A percentile compares a stretch with the other conserved stretches of the same genome.
These are phyloP conservation scores for Platysteira castanea DNA, from an alignment of 2,113 vertebrate species.

Conservation along the genomic window DNA sequence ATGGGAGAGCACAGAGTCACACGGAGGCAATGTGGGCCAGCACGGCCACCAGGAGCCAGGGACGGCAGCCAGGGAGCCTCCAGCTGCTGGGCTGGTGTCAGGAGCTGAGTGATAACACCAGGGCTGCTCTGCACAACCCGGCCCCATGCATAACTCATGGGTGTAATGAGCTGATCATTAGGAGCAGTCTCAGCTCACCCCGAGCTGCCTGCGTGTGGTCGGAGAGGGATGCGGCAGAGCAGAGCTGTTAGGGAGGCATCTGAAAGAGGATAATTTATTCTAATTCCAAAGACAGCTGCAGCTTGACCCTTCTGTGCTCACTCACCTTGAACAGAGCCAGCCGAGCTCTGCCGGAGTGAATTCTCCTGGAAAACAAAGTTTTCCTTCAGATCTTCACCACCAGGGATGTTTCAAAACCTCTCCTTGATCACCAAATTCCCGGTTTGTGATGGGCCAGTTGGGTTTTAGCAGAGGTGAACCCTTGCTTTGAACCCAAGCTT, in stretches of 20 bases:
- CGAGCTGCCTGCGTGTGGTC: background rate
- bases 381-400: background rate
- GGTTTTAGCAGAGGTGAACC: background rate
- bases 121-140: slow-evolving; percentile 21
- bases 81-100: slow-evolving; percentile 40
- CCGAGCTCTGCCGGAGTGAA: rapidly evolving
- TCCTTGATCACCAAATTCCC: background rate
- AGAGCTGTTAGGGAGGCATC: background rate
- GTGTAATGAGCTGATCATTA: slow-evolving; percentile 45
- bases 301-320: slow-evolving; percentile 5
- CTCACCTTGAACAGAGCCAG: slow-evolving; percentile 44
- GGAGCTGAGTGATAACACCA: slow-evolving; percentile 2
- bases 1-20: background rate
- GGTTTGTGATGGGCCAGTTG: rapidly evolving
- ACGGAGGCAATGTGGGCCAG: slow-evolving; percentile 31
- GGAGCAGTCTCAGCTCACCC: slow-evolving; percentile 38
- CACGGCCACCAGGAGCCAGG: slow-evolving; percentile 21
- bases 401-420: background rate
- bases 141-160: slow-evolving; percentile 32
- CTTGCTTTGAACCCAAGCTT: background rate
- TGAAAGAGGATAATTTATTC: slow-evolving; percentile 31
- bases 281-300: slow-evolving; percentile 11
- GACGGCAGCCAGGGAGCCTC: background rate
- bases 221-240: rapidly evolving
- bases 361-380: background rate